A percentile compares a stretch with the other conserved stretches of the same genome.
Conservation (phyloP, 2,113 vertebrate genomes). For the Nipponia nippon region DNA sequence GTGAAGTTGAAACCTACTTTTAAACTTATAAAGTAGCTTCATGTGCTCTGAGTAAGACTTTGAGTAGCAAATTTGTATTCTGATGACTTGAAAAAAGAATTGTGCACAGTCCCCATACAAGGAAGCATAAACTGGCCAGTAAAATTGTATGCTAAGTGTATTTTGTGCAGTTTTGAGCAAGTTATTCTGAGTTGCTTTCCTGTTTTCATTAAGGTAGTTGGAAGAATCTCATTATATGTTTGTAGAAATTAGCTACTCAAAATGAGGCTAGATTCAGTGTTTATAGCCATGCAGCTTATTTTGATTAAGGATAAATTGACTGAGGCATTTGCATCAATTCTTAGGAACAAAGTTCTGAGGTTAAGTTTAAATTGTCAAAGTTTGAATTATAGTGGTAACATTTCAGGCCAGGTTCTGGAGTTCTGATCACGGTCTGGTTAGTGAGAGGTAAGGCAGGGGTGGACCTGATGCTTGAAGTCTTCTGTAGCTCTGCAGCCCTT, state of each 20-base stretch:
- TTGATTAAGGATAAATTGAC: not conserved
- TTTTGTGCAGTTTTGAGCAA: not conserved
- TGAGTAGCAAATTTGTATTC: not conserved
- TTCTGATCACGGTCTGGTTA: not conserved
- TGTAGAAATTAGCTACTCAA: not conserved
- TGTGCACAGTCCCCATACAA: not conserved
- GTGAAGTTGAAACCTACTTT: not conserved
- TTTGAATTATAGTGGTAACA: not conserved
- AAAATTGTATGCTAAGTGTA: not conserved
- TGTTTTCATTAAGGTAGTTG: not conserved
- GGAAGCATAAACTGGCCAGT: not conserved
- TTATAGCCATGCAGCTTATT: not conserved
- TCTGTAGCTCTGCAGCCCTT: not conserved
- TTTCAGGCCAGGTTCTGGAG: not conserved
- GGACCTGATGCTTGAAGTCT: not conserved
- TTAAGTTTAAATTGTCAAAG: not conserved
- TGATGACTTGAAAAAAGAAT: not conserved
- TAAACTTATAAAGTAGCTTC: not conserved
- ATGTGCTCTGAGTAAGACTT: rapidly evolving
- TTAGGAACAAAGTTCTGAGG: not conserved
- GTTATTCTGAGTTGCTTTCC: not conserved
- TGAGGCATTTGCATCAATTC: not conserved
- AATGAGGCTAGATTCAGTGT: not conserved
- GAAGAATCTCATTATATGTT: not conserved
- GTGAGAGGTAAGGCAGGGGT: not conserved